Evolutionary conservation across 1,140 invertebrate genomes (phyloP).

Genomic region (Nasonia vitripennis): DNA sequence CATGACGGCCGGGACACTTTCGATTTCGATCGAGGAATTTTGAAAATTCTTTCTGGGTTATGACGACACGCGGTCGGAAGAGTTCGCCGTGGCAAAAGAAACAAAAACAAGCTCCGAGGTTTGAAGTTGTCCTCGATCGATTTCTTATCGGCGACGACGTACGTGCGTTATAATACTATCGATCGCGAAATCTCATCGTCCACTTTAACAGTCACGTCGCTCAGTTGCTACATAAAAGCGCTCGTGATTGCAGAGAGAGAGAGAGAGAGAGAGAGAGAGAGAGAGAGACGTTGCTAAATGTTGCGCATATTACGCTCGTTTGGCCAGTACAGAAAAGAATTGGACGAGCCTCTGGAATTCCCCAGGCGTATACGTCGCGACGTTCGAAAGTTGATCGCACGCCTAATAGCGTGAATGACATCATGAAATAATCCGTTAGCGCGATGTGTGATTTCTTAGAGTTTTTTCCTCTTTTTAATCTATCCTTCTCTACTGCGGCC

Average conservation of each 20-base stretch:
- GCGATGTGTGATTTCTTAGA: slow-evolving; percentile 1
- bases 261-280: no score
- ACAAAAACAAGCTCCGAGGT: neutral
- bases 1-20: no score
- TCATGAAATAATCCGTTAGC: slow-evolving; percentile 45
- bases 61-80: no score
- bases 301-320: neutral
- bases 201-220: no score
- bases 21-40: no score
- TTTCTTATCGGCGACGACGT: neutral
- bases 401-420: slow-evolving; percentile 46
- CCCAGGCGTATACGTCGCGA: slow-evolving; percentile 14
- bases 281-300: neutral
- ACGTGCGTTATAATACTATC: neutral
- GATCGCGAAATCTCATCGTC: neutral
- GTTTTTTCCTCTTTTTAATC: slow-evolving; percentile 13
- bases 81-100: no score
- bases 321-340: slow-evolving; percentile 13
- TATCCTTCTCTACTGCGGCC: no score
- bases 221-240: no score
- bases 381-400: slow-evolving; percentile 42
- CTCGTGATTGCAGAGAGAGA: no score
- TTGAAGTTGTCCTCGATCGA: neutral
- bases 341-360: slow-evolving; percentile 38
- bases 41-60: no score